Evolutionary conservation across 2,797 vertebrate genomes (phyloP).

Genomic region (Emydoidea blandingii): DNA sequence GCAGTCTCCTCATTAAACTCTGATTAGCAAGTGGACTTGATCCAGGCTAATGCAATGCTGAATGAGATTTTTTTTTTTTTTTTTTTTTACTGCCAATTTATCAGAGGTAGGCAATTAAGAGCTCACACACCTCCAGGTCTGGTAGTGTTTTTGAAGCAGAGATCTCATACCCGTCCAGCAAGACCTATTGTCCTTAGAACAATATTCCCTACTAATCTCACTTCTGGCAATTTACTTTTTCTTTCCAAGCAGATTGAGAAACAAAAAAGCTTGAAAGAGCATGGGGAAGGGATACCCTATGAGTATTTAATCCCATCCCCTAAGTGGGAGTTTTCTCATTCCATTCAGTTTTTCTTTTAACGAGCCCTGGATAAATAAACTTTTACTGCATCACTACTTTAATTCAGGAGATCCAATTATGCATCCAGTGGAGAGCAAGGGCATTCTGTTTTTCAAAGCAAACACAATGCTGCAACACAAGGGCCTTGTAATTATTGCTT

Average conservation of each 20-base stretch:
- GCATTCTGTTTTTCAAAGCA: conserved; percentile 81
- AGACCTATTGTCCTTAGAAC: conserved; percentile 84
- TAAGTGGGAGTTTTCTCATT: conserved; percentile 83
- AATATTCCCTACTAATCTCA: conserved; percentile 87
- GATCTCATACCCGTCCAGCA: conserved; percentile 81
- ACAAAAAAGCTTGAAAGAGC: conserved; percentile 83
- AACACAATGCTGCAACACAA: conserved; percentile 78
- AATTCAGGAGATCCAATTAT: conserved; percentile 84
- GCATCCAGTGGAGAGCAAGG: conserved; percentile 69
- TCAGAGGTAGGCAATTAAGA: conserved; percentile 87
- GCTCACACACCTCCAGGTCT: conserved; percentile 85
- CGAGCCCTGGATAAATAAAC: conserved; percentile 84
- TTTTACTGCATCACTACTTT: conserved; percentile 81
- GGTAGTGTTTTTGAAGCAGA: conserved; percentile 80
- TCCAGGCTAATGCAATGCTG: conserved; percentile 80
- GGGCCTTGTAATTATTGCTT: conserved; percentile 78
- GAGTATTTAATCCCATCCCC: conserved; percentile 82
- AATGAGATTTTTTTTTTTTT: conserved; percentile 69
- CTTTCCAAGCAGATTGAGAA: conserved; percentile 86
- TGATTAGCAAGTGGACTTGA: conserved; percentile 85
- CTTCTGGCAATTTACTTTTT: conserved; percentile 88
- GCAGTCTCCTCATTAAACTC: conserved; percentile 85
- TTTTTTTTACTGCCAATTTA: conserved; percentile 75
- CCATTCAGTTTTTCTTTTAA: conserved; percentile 83
- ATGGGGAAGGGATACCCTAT: conserved; percentile 77